These are phyloP conservation scores for Sphaerodactylus townsendi DNA, from an alignment of 2,113 vertebrate species.

Conservation along the genomic window DNA sequence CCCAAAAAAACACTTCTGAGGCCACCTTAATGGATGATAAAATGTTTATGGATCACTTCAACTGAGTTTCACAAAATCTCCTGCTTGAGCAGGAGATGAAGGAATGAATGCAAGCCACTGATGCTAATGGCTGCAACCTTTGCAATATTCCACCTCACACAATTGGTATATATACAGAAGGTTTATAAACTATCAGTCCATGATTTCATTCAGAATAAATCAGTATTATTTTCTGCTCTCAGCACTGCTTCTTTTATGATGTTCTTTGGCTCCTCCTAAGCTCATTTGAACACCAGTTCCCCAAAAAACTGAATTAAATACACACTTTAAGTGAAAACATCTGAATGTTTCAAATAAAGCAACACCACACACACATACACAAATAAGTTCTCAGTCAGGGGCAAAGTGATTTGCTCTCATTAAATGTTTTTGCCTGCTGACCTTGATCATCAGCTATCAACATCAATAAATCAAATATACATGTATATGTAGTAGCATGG, in stretches of 20 bases:
- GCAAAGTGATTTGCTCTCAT: background rate
- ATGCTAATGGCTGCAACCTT: too few relatives aligned
- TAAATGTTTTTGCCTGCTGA: background rate
- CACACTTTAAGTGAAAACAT: background rate
- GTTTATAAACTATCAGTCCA: too few relatives aligned
- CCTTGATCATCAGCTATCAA: slow-evolving; percentile 8
- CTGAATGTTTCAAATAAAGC: background rate
- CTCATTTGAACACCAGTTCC: background rate
- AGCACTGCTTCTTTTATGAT: background rate
- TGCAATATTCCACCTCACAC: too few relatives aligned
- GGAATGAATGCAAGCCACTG: too few relatives aligned
- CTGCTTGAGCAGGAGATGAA: too few relatives aligned
- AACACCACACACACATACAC: background rate
- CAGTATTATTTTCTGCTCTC: background rate
- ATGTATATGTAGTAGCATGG: slow-evolving; percentile 21
- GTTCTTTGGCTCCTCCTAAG: background rate
- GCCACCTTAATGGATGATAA: too few relatives aligned
- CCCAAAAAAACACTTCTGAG: too few relatives aligned
- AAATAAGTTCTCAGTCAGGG: background rate
- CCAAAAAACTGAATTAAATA: background rate
- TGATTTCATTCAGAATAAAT: too few relatives aligned
- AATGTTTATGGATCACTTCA: too few relatives aligned
- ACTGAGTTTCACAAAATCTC: too few relatives aligned
- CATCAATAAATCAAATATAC: slow-evolving; percentile 11
- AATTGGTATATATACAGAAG: too few relatives aligned